Percentiles rank a stretch among this genome's conserved stretches.
phyloP scores from a whole-genome alignment of 2,888 invertebrate species.

The Seira musarum region DNA sequence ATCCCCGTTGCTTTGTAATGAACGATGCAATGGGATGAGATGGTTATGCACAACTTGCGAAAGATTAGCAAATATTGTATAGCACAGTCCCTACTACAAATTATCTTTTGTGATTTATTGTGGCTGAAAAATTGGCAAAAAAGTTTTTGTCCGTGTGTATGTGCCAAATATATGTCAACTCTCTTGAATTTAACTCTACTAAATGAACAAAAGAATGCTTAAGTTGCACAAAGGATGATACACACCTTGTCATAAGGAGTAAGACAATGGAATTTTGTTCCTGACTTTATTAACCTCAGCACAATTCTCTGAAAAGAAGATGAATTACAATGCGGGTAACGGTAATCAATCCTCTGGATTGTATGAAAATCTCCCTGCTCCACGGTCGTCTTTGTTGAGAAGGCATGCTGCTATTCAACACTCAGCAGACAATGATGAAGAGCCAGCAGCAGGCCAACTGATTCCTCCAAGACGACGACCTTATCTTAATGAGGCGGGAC shows the following conservation, averaged over 20 bases:
- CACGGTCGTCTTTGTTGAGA: slow-evolving; percentile 28
- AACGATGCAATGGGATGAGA: too few species aligned
- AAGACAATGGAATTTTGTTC: background rate
- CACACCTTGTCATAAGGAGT: background rate
- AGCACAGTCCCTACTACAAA: too few species aligned
- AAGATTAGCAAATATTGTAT: too few species aligned
- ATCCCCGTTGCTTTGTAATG: too few species aligned
- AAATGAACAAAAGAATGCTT: background rate
- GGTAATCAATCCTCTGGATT: slow-evolving; percentile 32
- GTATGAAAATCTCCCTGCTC: slow-evolving; percentile 48
- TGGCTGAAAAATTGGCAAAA: slow-evolving; percentile 29
- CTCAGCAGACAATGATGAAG: slow-evolving; percentile 18
- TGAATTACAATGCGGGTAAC: slow-evolving; percentile 50
- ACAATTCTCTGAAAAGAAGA: slow-evolving; percentile 37
- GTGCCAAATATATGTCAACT: background rate
- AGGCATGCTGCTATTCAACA: slow-evolving; percentile 17
- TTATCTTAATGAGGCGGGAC: slow-evolving; percentile 52
- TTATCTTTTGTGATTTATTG: slow-evolving; percentile 27
- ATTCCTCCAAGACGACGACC: slow-evolving; percentile 31
- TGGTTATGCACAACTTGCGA: background rate
- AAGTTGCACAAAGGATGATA: background rate
- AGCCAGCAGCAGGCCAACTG: background rate
- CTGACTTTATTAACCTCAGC: background rate
- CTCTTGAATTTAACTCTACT: background rate
- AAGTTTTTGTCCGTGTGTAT: slow-evolving; percentile 11